Conservation (phyloP, 2,113 vertebrate species). For the Carassius gibelio region DNA sequence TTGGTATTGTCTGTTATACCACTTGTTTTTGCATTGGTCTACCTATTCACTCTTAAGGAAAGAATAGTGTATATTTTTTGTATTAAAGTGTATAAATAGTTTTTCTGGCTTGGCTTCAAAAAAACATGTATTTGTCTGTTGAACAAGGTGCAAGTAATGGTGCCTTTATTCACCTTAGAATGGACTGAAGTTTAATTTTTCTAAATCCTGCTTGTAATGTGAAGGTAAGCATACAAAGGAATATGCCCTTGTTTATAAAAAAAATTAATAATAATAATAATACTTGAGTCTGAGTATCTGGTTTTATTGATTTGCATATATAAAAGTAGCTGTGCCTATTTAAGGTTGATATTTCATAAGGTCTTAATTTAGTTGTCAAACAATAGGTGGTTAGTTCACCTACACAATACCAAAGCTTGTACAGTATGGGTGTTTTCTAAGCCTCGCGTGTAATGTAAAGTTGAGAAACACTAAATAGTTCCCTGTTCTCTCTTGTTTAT, state of each 20-base stretch:
- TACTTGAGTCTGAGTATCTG: too few relatives aligned
- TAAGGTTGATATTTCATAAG: neutral
- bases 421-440: slow-evolving; percentile 19
- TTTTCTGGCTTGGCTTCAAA: neutral
- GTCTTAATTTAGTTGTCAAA: slow-evolving; percentile 24
- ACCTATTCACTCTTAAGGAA: neutral
- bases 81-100: too few relatives aligned
- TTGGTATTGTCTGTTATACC: slow-evolving; percentile 33
- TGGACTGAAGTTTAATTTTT: slow-evolving; percentile 9
- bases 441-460: slow-evolving; percentile 10
- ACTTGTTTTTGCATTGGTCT: slow-evolving; percentile 23
- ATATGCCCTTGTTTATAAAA: neutral
- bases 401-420: slow-evolving; percentile 54
- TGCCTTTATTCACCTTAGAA: neutral
- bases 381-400: neutral
- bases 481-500: neutral
- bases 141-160: neutral
- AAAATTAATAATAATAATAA: neutral
- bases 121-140: neutral
- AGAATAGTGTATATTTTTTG: too few relatives aligned
- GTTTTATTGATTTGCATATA: neutral
- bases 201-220: slow-evolving; percentile 43
- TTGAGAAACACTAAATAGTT: neutral
- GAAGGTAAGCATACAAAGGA: slow-evolving; percentile 20
- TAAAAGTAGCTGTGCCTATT: slow-evolving; percentile 36